Evolutionary conservation across 2,113 vertebrate species (phyloP).

Genomic region (Elanoides forficatus): DNA sequence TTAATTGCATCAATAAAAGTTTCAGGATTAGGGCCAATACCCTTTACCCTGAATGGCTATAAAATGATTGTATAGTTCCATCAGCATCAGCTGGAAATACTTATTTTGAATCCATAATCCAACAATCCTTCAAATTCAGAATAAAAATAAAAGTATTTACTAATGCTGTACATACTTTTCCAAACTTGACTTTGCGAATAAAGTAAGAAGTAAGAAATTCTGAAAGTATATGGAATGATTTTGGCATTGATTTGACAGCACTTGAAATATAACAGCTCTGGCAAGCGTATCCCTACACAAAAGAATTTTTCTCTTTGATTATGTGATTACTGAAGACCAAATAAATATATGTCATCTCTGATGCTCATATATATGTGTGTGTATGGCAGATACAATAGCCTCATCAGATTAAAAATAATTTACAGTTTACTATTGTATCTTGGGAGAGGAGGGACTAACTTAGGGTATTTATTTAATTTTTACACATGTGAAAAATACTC

Average conservation of each 20-base stretch:
- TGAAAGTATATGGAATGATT: background rate
- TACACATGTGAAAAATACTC: background rate
- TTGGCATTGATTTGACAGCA: background rate
- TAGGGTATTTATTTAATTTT: background rate
- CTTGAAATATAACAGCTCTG: background rate
- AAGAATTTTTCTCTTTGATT: background rate
- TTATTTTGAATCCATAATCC: slow-evolving; percentile 5
- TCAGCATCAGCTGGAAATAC: background rate
- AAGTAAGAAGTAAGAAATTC: background rate
- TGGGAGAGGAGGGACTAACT: background rate
- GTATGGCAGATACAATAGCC: background rate
- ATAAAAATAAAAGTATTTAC: background rate
- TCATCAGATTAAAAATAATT: background rate
- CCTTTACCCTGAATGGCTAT: background rate
- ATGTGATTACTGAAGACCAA: background rate
- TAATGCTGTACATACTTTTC: background rate
- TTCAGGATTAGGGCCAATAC: background rate
- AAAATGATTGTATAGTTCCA: background rate
- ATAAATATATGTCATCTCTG: background rate
- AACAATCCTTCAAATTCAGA: background rate
- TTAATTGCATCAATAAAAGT: background rate
- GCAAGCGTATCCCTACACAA: background rate
- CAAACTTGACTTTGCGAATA: background rate
- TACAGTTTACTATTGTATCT: background rate
- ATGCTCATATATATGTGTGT: background rate